Evolutionary conservation across 2,797 vertebrate species (phyloP), one percentile per base, ranked within the genome.

Genomic region (Neomorphus geoffroyi): DNA sequence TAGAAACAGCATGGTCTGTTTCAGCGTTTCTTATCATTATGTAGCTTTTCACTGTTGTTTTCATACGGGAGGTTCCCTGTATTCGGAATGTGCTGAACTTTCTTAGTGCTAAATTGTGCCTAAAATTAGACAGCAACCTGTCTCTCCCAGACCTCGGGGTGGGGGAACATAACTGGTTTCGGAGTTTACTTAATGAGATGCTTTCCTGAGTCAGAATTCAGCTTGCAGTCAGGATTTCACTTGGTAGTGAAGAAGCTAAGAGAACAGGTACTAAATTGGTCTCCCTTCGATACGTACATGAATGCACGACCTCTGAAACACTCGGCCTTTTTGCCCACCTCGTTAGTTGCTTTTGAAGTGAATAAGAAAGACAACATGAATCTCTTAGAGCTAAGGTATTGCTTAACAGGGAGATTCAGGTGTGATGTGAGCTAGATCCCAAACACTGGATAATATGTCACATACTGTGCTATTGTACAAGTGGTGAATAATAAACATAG

Each of bases 311-410:
- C 77, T 72, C 88, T 72, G 92, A 88, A 96, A 72, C 69, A 80
- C 56, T 78, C 80, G 70, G 41, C n/a, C 51, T 90, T 75, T 93
- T 93, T 86, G 24, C 62, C 70, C 8, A 9, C 53, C 39, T 84
- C 79, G 66, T 82, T 95, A 80, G 75, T 95, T 60, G 75, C 66
- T 82, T 97, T 96, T 87, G 93, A 75, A 46, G 48, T 79, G 69
- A 70, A 74, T 66, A 92, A 96, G 56, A 95, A 96, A 92, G 30
- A 48, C 3, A 37, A 88, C 77, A 90, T 60, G n/a, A 19, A 90
- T 80, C 73, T 94, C 73, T 90, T 85, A 96, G 82, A 91, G 51
- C 35, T 37, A 30, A 22, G 54, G 62, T 58, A 65, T 86, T 95
- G 94, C 81, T 61, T 88, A 94, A 74, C 50, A 80, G 67, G 24